Evolutionary conservation across 2,888 invertebrate genomes (phyloP).

Genomic region (Caradrina clavipalpis): DNA sequence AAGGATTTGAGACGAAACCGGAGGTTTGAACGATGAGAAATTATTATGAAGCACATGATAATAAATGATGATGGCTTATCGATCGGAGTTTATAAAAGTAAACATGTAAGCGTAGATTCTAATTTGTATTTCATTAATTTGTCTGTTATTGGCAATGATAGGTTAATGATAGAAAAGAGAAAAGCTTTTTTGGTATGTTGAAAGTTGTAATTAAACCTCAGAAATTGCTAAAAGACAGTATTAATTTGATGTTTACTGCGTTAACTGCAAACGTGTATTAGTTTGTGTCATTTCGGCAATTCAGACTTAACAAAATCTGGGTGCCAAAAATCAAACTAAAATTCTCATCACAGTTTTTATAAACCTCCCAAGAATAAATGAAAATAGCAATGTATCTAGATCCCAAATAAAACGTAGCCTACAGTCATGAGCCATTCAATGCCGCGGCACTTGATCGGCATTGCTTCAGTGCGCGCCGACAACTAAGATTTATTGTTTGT

Average conservation of each 20-base stretch:
- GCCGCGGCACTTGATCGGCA: slow-evolving; percentile 40
- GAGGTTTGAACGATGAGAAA: slow-evolving; percentile 54
- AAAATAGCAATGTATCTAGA: neutral
- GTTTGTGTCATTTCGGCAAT: no score
- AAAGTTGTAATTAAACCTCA: no score
- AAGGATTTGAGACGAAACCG: slow-evolving; percentile 44
- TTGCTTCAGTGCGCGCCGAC: slow-evolving; percentile 36
- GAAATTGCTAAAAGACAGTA: no score
- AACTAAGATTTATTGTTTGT: slow-evolving; percentile 57
- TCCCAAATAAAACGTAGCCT: slow-evolving; percentile 32
- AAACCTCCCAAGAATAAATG: neutral
- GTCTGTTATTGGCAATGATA: no score
- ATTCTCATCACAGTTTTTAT: neutral
- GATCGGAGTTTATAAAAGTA: slow-evolving; percentile 30
- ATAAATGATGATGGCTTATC: slow-evolving; percentile 34
- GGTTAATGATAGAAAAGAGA: no score
- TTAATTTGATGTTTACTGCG: no score
- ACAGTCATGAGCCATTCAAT: slow-evolving; percentile 32
- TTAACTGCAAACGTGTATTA: no score
- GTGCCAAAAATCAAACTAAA: neutral
- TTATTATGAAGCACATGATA: slow-evolving; percentile 46
- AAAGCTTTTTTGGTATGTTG: no score
- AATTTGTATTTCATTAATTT: neutral
- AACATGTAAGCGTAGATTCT: neutral
- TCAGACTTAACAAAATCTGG: no score